Evolutionary conservation across 2,888 invertebrate genomes (phyloP), one percentile per base, ranked within the genome.

Genomic region (Acleris sparsana): DNA sequence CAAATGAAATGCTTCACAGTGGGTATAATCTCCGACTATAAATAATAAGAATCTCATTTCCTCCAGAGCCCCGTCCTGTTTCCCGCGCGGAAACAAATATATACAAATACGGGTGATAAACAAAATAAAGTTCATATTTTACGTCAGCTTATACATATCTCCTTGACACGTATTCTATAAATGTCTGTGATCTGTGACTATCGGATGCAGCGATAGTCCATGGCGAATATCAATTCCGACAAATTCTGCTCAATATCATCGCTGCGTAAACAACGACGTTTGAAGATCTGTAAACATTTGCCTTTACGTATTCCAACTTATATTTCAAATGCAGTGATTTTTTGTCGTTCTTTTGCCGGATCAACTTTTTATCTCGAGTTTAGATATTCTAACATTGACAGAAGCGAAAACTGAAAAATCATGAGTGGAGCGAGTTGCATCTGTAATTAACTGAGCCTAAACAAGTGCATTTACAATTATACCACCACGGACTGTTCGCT

Each of bases 81-180:
- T 52, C 39, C 39, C 53, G 49, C 55, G 43, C 53, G 53, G 48
- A 56, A 51, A 65, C 55, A 61, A 63, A 63, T 63, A 63, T 53
- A 39, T 63, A 62, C 33, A 48, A 63, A 65, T 65, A 65, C 44
- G 60, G 51, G 51, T 56, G 56, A 56, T 56, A 56, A 60, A 60
- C 51, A 46, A 44, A 62, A 55, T 62, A 62, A 20, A 39, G 33
- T 20, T 64, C 29, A 65, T 65, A 61, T 65, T 61, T 61, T 61
- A 65, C 65, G 60, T 55, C 60, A 65, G 65, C 65, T 65, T 61
- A 61, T 60, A 65, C 48, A 59, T 17, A 52, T 57, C 52, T 61
- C 65, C 65, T 65, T 65, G 65, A 61, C 65, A 61, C 65, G 60
- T 29, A 60, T 60, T 65, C 65, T 60, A 65, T 57, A 66, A 62